A percentile compares a stretch with the other conserved stretches of the same genome.
These are phyloP conservation scores for Menidia beryllina DNA, from an alignment of 2,113 vertebrate genomes.

Conservation along the genomic window DNA sequence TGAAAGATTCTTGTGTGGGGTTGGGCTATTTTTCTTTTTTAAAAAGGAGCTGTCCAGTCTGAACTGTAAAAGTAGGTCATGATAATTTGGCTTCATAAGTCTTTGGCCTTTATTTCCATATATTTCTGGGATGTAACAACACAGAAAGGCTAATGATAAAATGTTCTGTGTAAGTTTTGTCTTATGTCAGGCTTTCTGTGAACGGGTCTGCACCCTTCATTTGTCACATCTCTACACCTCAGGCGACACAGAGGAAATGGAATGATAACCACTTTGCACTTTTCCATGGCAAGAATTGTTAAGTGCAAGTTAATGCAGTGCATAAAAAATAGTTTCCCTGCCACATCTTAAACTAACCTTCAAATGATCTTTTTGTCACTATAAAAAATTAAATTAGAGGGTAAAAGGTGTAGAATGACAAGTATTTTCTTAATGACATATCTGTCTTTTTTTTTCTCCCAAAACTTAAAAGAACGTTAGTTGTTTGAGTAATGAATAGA, in stretches of 20 bases:
- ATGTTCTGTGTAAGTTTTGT: too few relatives aligned
- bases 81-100: not conserved
- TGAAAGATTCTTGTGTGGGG: not conserved
- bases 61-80: not conserved
- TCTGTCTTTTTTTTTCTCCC: too few relatives aligned
- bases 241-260: conserved; percentile 45
- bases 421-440: too few relatives aligned
- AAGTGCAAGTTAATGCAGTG: not conserved
- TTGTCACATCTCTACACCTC: conserved; percentile 42
- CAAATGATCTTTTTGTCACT: too few relatives aligned
- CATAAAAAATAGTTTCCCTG: not conserved
- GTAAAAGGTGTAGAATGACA: too few relatives aligned
- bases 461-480: too few relatives aligned
- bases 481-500: too few relatives aligned
- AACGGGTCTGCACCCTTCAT: conserved; percentile 37
- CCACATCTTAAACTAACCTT: not conserved
- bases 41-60: not conserved
- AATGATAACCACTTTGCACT: conserved; percentile 30
- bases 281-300: conserved; percentile 21
- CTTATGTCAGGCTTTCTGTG: too few relatives aligned
- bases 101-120: not conserved
- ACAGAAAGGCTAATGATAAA: not conserved
- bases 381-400: too few relatives aligned
- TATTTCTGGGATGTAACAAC: not conserved
- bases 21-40: too few relatives aligned